Base-by-base conservation (phyloP, 2,888 invertebrate species). In the Hipparchia semele region DNA sequence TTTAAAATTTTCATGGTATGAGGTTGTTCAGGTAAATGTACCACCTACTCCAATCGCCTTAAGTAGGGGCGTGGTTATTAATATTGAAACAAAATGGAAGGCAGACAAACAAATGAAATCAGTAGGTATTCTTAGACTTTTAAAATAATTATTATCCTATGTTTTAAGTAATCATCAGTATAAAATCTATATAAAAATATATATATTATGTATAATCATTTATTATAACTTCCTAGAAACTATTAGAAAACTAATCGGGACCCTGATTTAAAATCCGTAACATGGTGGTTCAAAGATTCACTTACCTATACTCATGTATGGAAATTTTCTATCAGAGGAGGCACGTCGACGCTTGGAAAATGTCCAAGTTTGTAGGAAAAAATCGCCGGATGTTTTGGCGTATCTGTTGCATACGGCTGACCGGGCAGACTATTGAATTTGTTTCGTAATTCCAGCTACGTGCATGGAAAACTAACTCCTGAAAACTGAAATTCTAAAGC, bases 331-430 rank as follows among this genome's bases (percentile, higher is more conserved):
- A 51, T 13, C 51, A 53, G 10, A 23, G 33, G 65, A 71, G 66
- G 66, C 66, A 56, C 45, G 66, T 5, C 66, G 60, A 49, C 49
- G 46, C 61, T 70, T 73, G 73, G 73, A 73, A 68, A 67, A 67
- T 67, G 56, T 70, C 73, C 73, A 73, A 66, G 62, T 72, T 62
- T 68, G 46, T n/a, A 64, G 61, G 59, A 62, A 68, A 64, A 68
- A 68, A 58, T 62, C 61, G 49, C 49, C 46, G 68, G 68, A 72
- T 64, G 72, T 68, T 62, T 72, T 56, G 68, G 62, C 72, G 68
- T 68, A 72, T 58, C 68, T 72, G 68, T 72, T 72, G 72, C 72
- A 67, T 67, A 72, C 62, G 68, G 62, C 61, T 62, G 68, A 72
- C 61, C 53, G 68, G 56, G 13, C 68, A 67, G 67, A 13, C 67